Percentiles rank a stretch among this genome's conserved stretches.
Evolutionary conservation across 1,140 invertebrate genomes (phyloP).

Genomic region (Psilanteris sp.): DNA sequence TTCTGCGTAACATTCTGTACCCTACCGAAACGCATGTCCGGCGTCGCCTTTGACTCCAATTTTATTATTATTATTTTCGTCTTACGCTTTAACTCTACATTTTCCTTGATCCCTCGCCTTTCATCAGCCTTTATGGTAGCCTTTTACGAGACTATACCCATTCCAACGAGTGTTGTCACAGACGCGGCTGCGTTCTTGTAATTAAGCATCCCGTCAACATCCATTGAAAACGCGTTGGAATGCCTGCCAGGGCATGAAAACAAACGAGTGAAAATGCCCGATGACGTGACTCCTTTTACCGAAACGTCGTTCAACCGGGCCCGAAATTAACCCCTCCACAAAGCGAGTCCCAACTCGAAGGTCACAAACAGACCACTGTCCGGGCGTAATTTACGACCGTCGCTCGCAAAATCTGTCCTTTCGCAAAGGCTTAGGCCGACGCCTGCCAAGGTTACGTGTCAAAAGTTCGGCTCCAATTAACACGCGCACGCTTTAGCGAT

Average conservation of each 20-base stretch:
- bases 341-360: constrained; percentile 35
- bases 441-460: constrained; percentile 62
- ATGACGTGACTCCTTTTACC: constrained; percentile 38
- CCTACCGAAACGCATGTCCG: constrained; percentile 42
- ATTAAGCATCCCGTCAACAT: constrained; percentile 24
- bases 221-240: constrained; percentile 45
- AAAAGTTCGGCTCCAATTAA: constrained; percentile 77
- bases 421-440: constrained; percentile 68
- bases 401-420: constrained; percentile 70
- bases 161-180: constrained; percentile 32
- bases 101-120: constrained; percentile 30
- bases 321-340: constrained; percentile 47
- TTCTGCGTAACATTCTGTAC: constrained; percentile 51
- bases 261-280: constrained; percentile 34
- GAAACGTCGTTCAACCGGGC: constrained; percentile 6
- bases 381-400: constrained; percentile 71
- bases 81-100: constrained; percentile 33
- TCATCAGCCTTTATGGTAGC: constrained; percentile 69
- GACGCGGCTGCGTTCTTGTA: constrained; percentile 24
- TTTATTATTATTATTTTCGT: constrained; percentile 31
- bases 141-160: constrained; percentile 64
- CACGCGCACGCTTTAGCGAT: constrained; percentile 30
- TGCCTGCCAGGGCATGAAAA: constrained; percentile 26
- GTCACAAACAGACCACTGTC: constrained; percentile 63
- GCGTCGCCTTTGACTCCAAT: constrained; percentile 8